Conservation (phyloP, 2,797 vertebrate genomes). For the Syndactyla subalaris region DNA sequence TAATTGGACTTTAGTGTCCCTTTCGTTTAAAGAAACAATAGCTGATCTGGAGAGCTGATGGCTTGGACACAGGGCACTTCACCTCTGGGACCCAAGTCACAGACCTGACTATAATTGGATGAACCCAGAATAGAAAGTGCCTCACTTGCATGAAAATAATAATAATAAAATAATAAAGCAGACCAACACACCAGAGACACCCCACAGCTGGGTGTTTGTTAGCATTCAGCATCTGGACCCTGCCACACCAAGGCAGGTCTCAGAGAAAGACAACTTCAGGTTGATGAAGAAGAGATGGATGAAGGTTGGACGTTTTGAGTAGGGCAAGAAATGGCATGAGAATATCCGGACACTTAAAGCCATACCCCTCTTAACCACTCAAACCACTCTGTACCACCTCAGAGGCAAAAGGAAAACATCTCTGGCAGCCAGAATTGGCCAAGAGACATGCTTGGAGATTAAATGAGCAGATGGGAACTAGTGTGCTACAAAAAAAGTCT, state of each 20-base stretch:
- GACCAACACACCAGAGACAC: neutral
- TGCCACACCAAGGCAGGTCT: neutral
- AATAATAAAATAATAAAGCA: neutral
- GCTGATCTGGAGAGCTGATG: slow-evolving; percentile 66
- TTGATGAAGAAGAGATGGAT: neutral
- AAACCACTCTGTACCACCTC: neutral
- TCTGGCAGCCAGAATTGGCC: neutral
- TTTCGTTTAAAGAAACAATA: slow-evolving; percentile 70
- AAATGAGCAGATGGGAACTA: neutral
- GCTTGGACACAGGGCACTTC: slow-evolving; percentile 32
- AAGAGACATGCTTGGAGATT: neutral
- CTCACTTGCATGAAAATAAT: neutral
- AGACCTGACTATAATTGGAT: slow-evolving; percentile 17
- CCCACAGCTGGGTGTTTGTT: neutral
- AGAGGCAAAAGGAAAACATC: neutral
- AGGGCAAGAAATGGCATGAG: neutral
- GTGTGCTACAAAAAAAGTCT: neutral
- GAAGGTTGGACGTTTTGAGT: neutral
- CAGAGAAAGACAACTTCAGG: neutral
- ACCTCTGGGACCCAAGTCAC: slow-evolving; percentile 17
- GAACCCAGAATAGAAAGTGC: slow-evolving; percentile 8
- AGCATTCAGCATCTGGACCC: neutral
- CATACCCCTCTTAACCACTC: neutral
- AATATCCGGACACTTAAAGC: neutral
- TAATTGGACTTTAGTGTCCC: slow-evolving; percentile 73